These are phyloP conservation scores for Sussaba pulchella DNA, from an alignment of 2,888 invertebrate genomes.

Conservation along the genomic window DNA sequence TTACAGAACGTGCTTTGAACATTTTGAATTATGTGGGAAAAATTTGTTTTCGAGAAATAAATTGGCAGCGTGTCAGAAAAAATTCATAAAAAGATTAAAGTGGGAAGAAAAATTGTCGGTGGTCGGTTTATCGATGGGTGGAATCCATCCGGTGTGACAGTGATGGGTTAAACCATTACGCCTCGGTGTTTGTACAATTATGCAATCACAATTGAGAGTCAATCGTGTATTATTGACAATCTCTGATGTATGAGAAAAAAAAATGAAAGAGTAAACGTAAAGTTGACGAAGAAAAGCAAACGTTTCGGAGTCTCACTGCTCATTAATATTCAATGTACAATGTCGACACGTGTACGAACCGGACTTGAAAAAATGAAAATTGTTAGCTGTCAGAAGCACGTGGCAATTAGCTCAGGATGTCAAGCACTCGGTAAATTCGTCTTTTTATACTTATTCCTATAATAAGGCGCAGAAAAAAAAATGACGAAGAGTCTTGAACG, in stretches of 20 bases:
- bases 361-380: too few species aligned
- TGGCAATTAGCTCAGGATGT: slow-evolving; percentile 27
- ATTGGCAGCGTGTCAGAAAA: too few species aligned
- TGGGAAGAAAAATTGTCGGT: too few species aligned
- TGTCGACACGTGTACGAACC: not conserved
- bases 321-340: slow-evolving; percentile 42
- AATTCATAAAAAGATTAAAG: too few species aligned
- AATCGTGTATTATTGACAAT: slow-evolving; percentile 51
- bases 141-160: too few species aligned
- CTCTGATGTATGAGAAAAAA: slow-evolving; percentile 38
- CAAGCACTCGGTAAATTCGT: slow-evolving; percentile 32
- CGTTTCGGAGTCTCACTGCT: slow-evolving; percentile 45
- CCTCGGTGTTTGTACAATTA: slow-evolving; percentile 62
- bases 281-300: slow-evolving; percentile 54
- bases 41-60: too few species aligned
- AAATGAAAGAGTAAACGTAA: slow-evolving; percentile 19
- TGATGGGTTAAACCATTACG: slow-evolving; percentile 41
- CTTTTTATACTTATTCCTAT: slow-evolving; percentile 20
- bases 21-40: too few species aligned
- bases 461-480: not conserved
- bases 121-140: too few species aligned
- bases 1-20: too few species aligned
- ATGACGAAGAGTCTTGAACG: slow-evolving; percentile 25
- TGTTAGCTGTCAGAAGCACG: slow-evolving; percentile 50
- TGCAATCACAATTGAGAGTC: slow-evolving; percentile 62